phyloP scores from a whole-genome alignment of 2,797 vertebrate genomes.

The Melanotaenia parkinsoni region DNA sequence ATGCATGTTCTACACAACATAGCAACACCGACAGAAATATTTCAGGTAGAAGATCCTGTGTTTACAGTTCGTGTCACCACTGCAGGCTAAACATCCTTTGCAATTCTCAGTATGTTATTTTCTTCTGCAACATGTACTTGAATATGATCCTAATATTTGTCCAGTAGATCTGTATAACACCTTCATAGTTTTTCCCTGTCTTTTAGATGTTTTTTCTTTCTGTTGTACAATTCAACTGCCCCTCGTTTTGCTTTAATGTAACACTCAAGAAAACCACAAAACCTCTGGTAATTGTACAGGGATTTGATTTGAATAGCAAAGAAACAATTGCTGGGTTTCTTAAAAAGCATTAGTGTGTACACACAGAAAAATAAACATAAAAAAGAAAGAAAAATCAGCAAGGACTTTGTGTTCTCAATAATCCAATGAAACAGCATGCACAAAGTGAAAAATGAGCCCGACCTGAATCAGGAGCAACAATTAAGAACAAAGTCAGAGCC shows the following conservation, averaged over 20 bases:
- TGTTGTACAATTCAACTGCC: conserved; percentile 23
- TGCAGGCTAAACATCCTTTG: neutral
- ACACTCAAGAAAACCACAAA: conserved; percentile 21
- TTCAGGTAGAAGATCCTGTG: too few species aligned
- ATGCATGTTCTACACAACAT: neutral
- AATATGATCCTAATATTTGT: conserved; percentile 15
- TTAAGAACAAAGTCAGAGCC: conserved; percentile 18
- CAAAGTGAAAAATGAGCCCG: conserved; percentile 12
- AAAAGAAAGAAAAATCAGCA: conserved; percentile 2
- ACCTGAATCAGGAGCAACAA: conserved; percentile 15
- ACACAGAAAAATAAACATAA: conserved; percentile 49
- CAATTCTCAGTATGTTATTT: neutral
- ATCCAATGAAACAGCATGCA: conserved; percentile 18
- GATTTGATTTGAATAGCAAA: conserved; percentile 24
- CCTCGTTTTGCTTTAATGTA: conserved; percentile 22
- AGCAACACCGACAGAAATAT: too few species aligned
- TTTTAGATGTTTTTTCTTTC: conserved; percentile 34
- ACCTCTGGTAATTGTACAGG: conserved; percentile 17
- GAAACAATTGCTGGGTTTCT: conserved; percentile 8
- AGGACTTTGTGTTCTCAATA: conserved; percentile 9
- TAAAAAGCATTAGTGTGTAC: neutral
- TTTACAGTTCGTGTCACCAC: neutral
- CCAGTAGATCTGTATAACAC: conserved; percentile 41
- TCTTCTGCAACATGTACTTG: neutral
- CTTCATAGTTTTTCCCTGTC: neutral